Evolutionary conservation across 2,888 invertebrate genomes (phyloP).

Genomic region (Apodemia zela): DNA sequence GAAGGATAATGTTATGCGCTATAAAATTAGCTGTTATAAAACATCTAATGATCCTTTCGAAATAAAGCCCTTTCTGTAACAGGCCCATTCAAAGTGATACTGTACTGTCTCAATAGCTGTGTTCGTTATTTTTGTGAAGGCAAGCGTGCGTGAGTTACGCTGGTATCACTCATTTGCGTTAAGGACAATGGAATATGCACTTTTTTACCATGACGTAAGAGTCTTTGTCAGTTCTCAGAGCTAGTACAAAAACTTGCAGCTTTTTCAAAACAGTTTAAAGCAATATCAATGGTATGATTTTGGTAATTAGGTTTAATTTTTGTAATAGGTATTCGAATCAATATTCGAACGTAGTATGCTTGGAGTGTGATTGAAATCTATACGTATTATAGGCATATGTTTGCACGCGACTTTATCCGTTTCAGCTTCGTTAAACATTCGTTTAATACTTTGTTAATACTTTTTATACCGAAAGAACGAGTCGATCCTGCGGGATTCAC

Average conservation of each 20-base stretch:
- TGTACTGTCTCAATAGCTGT: constrained; percentile 50
- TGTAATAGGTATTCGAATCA: not conserved
- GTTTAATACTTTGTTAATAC: not conserved
- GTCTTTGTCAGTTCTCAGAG: constrained; percentile 14
- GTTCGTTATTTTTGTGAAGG: constrained; percentile 80
- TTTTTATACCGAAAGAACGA: no score
- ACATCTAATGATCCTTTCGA: constrained; percentile 53
- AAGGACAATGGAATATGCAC: constrained; percentile 32
- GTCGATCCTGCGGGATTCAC: no score
- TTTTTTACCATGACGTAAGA: constrained; percentile 24
- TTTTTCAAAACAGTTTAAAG: constrained; percentile 34
- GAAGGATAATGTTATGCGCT: constrained; percentile 21
- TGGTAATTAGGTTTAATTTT: constrained; percentile 38
- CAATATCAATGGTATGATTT: constrained; percentile 44
- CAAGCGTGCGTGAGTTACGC: constrained; percentile 61
- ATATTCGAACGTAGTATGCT: not conserved
- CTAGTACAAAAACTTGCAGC: constrained; percentile 27
- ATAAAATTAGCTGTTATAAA: constrained; percentile 34
- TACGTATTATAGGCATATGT: not conserved
- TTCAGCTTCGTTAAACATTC: not conserved
- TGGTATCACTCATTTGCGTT: constrained; percentile 25
- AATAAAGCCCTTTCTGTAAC: constrained; percentile 43
- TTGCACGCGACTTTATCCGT: not conserved
- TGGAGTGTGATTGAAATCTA: not conserved
- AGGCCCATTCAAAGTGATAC: constrained; percentile 60